Evolutionary conservation across 2,113 vertebrate species (phyloP).

Genomic region (Hymenochirus boettgeri): DNA sequence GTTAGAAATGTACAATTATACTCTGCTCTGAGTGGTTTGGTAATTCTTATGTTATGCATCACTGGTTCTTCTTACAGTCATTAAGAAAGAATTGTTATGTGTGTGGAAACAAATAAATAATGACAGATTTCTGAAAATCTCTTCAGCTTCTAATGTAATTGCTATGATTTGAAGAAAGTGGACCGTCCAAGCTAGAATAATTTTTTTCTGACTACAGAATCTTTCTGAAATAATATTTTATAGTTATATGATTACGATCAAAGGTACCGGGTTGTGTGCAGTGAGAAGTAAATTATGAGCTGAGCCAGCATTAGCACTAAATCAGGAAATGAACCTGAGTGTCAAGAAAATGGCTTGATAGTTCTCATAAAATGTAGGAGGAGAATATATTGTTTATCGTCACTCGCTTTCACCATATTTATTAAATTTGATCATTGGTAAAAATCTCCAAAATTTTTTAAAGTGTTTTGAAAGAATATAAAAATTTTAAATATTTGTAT

Average conservation of each 20-base stretch:
- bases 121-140: neutral
- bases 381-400: constrained; percentile 11
- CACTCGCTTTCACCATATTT: neutral
- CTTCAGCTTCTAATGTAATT: neutral
- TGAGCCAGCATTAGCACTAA: constrained; percentile 5
- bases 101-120: neutral
- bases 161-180: neutral
- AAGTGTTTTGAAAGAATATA: too few species aligned
- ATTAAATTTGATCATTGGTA: neutral
- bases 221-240: constrained; percentile 23
- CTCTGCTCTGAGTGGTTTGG: too few species aligned
- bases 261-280: constrained; percentile 9
- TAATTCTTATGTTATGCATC: too few species aligned
- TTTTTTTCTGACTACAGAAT: constrained; percentile 3
- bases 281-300: constrained; percentile 26
- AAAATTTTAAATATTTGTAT: too few species aligned
- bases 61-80: too few species aligned
- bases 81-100: too few species aligned
- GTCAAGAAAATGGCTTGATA: constrained; percentile 17
- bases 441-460: constrained; percentile 4
- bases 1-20: too few species aligned
- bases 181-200: neutral
- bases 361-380: constrained; percentile 12
- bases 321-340: neutral
- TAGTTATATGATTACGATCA: constrained; percentile 14